Evolutionary conservation across 37 sponge, comb jelly and placozoan genomes (phyloP).

Genomic region (Hormiphora californensis): DNA sequence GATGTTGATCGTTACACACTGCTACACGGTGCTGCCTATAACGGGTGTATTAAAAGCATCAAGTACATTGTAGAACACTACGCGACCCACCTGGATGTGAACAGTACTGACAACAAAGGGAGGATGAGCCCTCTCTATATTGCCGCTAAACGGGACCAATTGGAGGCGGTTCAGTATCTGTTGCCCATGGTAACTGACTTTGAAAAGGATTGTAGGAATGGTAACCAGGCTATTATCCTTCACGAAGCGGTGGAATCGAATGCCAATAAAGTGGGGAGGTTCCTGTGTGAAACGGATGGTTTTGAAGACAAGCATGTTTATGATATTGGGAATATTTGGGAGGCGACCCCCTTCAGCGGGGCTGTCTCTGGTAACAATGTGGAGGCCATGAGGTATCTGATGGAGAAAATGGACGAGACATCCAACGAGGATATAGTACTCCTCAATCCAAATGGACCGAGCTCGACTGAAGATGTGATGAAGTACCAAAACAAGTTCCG

Average conservation of each 20-base stretch:
- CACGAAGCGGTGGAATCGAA: background rate
- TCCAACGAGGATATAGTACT: too few relatives aligned
- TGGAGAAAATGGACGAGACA: background rate
- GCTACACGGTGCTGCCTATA: too few relatives aligned
- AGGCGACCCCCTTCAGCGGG: background rate
- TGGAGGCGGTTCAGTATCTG: background rate
- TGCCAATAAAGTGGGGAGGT: background rate
- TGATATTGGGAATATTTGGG: slow-evolving; percentile 5
- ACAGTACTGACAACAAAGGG: background rate
- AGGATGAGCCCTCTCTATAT: background rate
- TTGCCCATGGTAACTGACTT: background rate
- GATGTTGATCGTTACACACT: too few relatives aligned
- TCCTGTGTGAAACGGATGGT: background rate
- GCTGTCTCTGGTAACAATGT: background rate
- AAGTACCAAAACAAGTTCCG: background rate
- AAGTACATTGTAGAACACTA: too few relatives aligned
- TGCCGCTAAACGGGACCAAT: background rate
- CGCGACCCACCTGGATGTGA: too few relatives aligned
- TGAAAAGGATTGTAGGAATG: background rate
- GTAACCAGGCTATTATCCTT: background rate
- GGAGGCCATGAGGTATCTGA: background rate
- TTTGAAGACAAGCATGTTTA: background rate
- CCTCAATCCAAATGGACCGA: too few relatives aligned
- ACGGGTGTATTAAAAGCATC: too few relatives aligned
- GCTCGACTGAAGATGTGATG: background rate